phyloP scores from a whole-genome alignment of 2,113 vertebrate genomes.

The Urocolius indicus region DNA sequence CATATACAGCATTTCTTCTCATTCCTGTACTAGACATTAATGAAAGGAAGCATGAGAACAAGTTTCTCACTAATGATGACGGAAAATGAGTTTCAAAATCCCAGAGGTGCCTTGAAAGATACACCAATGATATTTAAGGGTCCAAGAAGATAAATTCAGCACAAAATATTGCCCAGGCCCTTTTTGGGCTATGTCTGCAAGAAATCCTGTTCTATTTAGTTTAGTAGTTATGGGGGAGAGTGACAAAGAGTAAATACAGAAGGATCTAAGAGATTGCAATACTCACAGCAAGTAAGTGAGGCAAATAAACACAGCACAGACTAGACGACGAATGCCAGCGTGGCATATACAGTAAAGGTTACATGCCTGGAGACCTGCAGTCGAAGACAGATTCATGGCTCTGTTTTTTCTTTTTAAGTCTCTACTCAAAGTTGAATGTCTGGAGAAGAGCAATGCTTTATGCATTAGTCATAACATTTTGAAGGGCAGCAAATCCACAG shows the following conservation, averaged over 20 bases:
- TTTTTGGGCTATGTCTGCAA: background rate
- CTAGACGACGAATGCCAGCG: background rate
- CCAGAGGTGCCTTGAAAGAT: slow-evolving; percentile 60
- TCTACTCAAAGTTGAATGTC: slow-evolving; percentile 24
- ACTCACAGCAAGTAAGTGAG: background rate
- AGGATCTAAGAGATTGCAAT: background rate
- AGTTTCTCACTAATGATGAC: slow-evolving; percentile 76
- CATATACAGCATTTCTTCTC: slow-evolving; percentile 51
- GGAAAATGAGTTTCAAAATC: slow-evolving; percentile 78
- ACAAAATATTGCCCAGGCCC: background rate
- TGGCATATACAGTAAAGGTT: slow-evolving; percentile 37
- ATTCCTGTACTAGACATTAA: slow-evolving; percentile 70
- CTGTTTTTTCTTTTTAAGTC: background rate
- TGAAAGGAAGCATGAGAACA: slow-evolving; percentile 74
- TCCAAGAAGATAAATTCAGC: slow-evolving; percentile 31
- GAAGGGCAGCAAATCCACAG: slow-evolving; percentile 36
- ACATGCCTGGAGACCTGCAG: slow-evolving; percentile 29
- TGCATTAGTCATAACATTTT: slow-evolving; percentile 38
- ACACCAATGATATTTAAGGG: slow-evolving; percentile 60
- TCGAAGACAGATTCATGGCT: slow-evolving; percentile 16
- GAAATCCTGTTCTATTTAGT: background rate
- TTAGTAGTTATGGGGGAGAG: background rate
- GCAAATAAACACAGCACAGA: background rate
- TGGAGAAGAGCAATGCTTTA: background rate
- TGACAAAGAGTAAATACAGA: background rate